phyloP scores from a whole-genome alignment of 2,888 invertebrate genomes.

The Meliscaeva auricollis region DNA sequence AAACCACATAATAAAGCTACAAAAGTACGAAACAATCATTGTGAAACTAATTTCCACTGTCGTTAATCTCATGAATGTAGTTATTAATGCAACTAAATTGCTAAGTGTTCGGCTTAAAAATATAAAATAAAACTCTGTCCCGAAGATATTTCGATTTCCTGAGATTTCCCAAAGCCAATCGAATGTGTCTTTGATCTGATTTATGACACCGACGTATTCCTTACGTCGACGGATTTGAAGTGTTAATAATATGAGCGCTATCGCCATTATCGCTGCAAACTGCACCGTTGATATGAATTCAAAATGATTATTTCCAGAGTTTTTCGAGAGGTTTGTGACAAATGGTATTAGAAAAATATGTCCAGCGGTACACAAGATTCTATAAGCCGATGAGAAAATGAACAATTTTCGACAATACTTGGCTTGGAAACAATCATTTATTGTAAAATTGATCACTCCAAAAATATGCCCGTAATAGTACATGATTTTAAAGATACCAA shows the following conservation, averaged over 20 bases:
- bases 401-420: background rate
- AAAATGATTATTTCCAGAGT: background rate
- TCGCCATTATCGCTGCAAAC: background rate
- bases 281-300: background rate
- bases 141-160: background rate
- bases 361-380: background rate
- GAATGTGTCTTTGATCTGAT: background rate
- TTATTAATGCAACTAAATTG: too few relatives aligned
- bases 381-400: background rate
- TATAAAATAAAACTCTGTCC: background rate
- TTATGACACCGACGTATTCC: background rate
- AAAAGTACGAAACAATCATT: background rate
- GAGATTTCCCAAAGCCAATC: background rate
- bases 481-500: background rate
- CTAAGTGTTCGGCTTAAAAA: background rate
- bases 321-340: too few relatives aligned
- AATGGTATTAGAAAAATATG: background rate
- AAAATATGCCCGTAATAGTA: conserved; percentile 7
- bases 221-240: background rate
- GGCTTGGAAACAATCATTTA: background rate
- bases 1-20: background rate
- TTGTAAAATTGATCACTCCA: conserved; percentile 4
- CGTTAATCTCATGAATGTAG: too few relatives aligned
- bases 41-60: background rate
- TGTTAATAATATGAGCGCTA: background rate